These are phyloP conservation scores for Notocelia uddmanniana DNA, from an alignment of 2,888 invertebrate species.

Conservation along the genomic window DNA sequence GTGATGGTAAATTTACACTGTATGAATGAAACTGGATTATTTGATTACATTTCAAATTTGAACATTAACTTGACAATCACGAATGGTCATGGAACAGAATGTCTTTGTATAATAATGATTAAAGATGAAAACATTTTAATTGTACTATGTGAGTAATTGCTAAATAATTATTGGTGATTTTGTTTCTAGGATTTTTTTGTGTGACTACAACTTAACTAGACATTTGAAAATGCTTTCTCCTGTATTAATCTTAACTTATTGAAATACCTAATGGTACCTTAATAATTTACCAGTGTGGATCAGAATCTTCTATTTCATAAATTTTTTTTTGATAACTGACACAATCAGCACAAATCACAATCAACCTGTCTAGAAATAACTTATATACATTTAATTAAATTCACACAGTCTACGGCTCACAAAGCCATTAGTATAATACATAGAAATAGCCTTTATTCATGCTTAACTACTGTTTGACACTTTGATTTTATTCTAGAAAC, in stretches of 20 bases:
- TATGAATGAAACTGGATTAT: slow-evolving; percentile 2
- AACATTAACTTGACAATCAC: background rate
- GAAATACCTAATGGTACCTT: background rate
- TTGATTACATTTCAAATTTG: slow-evolving; percentile 7
- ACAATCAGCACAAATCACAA: background rate
- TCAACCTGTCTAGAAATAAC: background rate
- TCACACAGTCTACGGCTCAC: too few relatives aligned
- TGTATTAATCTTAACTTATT: background rate
- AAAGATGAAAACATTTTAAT: background rate
- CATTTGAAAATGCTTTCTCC: background rate
- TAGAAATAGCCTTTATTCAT: too few relatives aligned
- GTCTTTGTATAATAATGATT: background rate
- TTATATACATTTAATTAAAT: too few relatives aligned
- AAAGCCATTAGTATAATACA: too few relatives aligned
- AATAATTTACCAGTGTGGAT: background rate
- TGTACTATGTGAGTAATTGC: slow-evolving; percentile 1
- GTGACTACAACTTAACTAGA: background rate
- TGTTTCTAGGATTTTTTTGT: background rate
- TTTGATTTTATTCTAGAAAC: too few relatives aligned
- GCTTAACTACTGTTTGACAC: too few relatives aligned
- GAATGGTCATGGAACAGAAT: slow-evolving; percentile 7
- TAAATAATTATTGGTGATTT: slow-evolving; percentile 6
- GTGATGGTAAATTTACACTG: slow-evolving; percentile 12
- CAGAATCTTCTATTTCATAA: background rate
- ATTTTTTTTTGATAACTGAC: background rate